Conservation (phyloP, 2,797 vertebrate genomes). For the Percopsis omiscomaycus region DNA sequence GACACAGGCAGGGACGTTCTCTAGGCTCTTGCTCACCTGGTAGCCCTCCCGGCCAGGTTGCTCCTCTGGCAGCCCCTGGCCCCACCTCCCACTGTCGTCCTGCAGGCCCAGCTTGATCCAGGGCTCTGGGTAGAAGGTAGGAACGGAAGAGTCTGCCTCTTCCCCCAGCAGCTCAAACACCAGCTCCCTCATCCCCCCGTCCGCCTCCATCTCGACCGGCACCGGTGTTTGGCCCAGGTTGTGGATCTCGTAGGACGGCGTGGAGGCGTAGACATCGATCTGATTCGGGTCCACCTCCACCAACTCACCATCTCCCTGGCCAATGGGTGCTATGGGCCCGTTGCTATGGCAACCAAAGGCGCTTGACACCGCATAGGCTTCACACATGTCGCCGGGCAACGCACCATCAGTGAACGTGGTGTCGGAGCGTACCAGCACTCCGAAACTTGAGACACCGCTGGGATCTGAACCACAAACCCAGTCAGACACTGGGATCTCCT, state of each 20-base stretch:
- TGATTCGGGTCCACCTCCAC: conserved; percentile 66
- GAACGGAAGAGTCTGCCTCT: conserved; percentile 34
- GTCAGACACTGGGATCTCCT: background rate
- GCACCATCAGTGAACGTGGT: too few relatives aligned
- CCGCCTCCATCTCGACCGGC: conserved; percentile 18
- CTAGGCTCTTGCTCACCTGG: background rate
- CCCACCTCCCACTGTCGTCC: conserved; percentile 50
- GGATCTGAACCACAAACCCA: background rate
- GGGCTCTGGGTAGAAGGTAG: conserved; percentile 42
- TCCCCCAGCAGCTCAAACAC: conserved; percentile 73
- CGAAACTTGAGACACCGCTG: background rate
- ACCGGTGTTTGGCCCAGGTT: background rate
- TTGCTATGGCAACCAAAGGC: background rate
- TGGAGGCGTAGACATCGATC: conserved; percentile 70
- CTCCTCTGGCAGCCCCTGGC: background rate
- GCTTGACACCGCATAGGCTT: conserved; percentile 8
- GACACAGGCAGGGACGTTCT: conserved; percentile 49
- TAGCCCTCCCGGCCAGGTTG: background rate
- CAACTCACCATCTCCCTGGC: background rate
- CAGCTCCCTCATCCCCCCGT: conserved; percentile 73
- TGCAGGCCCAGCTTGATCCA: conserved; percentile 61
- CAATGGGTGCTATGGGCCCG: background rate
- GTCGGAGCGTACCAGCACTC: background rate
- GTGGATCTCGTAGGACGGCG: conserved; percentile 76
- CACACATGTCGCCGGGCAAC: background rate